Evolutionary conservation across 2,113 vertebrate genomes (phyloP), one percentile per base, ranked within the genome.

Genomic region (Stegastes partitus): DNA sequence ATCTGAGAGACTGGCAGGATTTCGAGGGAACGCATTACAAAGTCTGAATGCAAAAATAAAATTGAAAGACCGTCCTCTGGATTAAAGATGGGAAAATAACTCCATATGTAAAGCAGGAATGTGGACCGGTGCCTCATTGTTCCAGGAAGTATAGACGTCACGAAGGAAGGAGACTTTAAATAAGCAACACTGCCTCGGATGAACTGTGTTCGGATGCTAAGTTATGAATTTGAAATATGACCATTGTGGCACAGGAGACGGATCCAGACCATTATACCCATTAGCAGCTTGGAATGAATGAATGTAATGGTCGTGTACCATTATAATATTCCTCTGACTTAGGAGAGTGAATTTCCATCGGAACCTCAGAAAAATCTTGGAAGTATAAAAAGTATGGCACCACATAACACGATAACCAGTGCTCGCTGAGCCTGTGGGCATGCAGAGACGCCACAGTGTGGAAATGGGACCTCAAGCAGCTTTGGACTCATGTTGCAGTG

Each of bases 391-490:
- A 87, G 64, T 28, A 15, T 25, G 68, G 65, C 66, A 70, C 66
- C 63, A 58, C 62, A 73, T 63, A 67, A 81, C 71, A 76, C 73
- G 70, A 83, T 77, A 75, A 76, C 31, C 50, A 65, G 49, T 9
- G 34, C 59, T 81, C 22, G 22, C 34, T 51, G 58, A 70, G 80
- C 62, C 74, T 65, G 72, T 68, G 75, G 75, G 81, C 69, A 68
- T 44, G 49, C 68, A 74, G 57, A 70, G 69, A 74, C 9, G 11
- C 68, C 71, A 69, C 68, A 59, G 63, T 63, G 74, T 77, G 56
- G 83, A 83, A 79, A 79, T 28, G 55, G 74, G 47, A 81, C 74
- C 74, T 79, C 22, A 45, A 72, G 71, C 65, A 68, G 65, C 66
- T 70, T 55, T 59, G 55, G 78, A 84, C 54, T 84, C 71, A 39